Conservation (phyloP, 1,140 invertebrate species). For the Drosophila orosa region DNA sequence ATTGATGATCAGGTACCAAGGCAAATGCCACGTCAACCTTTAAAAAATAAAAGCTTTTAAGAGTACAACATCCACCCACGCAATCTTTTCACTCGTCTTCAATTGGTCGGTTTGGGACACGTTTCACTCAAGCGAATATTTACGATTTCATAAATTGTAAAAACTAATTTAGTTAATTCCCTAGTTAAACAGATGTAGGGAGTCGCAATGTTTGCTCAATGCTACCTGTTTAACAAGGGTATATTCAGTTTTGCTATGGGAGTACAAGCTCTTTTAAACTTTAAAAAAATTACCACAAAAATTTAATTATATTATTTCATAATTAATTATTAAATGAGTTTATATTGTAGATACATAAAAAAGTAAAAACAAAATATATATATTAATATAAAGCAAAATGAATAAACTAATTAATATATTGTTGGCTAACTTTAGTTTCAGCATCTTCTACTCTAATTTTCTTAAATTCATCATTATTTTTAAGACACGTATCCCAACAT, state of each 20-base stretch:
- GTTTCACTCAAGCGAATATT: not conserved
- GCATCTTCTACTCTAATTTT: not conserved
- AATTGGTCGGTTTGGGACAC: not conserved
- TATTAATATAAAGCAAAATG: not conserved
- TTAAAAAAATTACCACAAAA: not conserved
- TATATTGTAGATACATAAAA: not conserved
- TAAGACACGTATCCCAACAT: not conserved
- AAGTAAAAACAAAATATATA: not conserved
- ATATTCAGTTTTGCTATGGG: not conserved
- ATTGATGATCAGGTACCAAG: not conserved
- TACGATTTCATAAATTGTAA: not conserved
- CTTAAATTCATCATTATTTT: not conserved
- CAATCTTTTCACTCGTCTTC: not conserved
- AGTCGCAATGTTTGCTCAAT: not conserved
- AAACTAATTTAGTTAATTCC: not conserved
- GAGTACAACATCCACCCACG: not conserved
- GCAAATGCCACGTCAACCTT: not conserved
- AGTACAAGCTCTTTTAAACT: not conserved
- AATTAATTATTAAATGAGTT: not conserved
- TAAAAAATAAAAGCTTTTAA: not conserved
- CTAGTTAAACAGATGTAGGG: not conserved
- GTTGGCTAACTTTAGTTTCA: not conserved
- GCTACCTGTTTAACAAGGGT: not conserved
- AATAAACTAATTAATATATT: not conserved
- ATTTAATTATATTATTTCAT: not conserved